Base-by-base conservation (phyloP, 2,888 invertebrate species). In the Coelinius sp. region DNA sequence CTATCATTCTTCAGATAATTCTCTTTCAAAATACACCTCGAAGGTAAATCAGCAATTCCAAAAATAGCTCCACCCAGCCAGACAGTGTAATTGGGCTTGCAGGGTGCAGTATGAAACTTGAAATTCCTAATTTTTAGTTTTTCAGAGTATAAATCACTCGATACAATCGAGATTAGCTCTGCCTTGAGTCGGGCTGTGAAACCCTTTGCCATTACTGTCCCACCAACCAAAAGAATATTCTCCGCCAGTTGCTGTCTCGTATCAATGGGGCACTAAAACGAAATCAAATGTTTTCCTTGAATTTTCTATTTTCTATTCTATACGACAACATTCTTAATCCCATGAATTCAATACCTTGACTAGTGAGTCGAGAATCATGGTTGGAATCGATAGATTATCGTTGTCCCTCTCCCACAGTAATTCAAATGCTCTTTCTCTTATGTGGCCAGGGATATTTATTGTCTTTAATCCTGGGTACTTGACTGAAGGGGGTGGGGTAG, bases 11-110 rank as follows among this genome's bases (percentile, higher is more conserved):
- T 92, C 73, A 92, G 88, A 89, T 94, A 97, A 66, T 89, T 89
- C 81, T 97, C 97, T 77, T 94, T 92, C 0, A 93, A 90, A 52
- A 95, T 85, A 10, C 94, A 94, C 53, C 94, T 91, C 69, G 92
- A 90, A 38, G 91, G 90, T 35, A 95, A 88, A 73, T 94, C 90
- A 1, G 94, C 93, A 38, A 93, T 92, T 56, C 94, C 94, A 85
- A 94, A 93, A 77, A 95, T 91, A 7, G 95, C 92, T 68, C 93
- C 93, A 86, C 97, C 97, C 27, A 95, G 89, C 97, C 98, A 98
- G 44, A 94, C 93, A 10, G 92, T 92, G 83, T 93, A 94, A 89
- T 97, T 97, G 70, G 92, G 92, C 84, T 94, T 93, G 35, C 94
- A 92, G 14, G 96, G 95, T 41, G 94, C 90, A 2, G 89, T 88